Evolutionary conservation across 2,113 vertebrate species (phyloP), one percentile per base, ranked within the genome.

Genomic region (Calyptommatus sinebrachiatus): DNA sequence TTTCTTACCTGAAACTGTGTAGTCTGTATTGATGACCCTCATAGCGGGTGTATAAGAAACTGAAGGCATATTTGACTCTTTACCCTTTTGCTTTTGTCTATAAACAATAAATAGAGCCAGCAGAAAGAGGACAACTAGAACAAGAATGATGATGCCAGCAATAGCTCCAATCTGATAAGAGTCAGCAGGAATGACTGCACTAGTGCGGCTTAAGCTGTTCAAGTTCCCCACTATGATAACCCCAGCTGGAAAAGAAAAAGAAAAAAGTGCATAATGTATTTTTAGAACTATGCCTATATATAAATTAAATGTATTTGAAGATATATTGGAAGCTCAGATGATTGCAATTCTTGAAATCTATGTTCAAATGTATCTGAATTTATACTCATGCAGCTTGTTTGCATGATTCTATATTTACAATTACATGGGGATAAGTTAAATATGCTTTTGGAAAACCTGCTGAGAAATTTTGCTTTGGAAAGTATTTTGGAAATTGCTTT

Each of bases 161-260:
- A 99, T 97, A 80, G 96, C 97, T 28, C 97, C 97, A 9, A 99
- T 97, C 94, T 99, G 97, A 91, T 99, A 98, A 65, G 97, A 96
- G 83, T 99, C 96, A 24, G 96, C 94, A 3, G 97, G 97, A 65
- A 98, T 93, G 2, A 97, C 97, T 0, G 97, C 92, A 10, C 98
- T 99, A 87, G 98, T 96, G 53, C 92, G 91, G 85, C 95, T 99
- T 86, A 99, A 89, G 84, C 96, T 98, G 94, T 99, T 97, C 84
- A 97, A 90, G 84, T 96, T 99, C 71, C 97, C 97, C 53, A 98
- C 95, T 53, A 97, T 96, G 72, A 99, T 95, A 21, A 96, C 95
- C 12, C 97, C 97, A 31, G 96, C 98, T 99, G 86, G 68, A 91
- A 88, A 11, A 75, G 4, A 88, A 76, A 63, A 84, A 85, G 14